Percentiles rank a stretch among this genome's conserved stretches.
These are phyloP conservation scores for Geothlypis trichas DNA, from an alignment of 2,113 vertebrate genomes.

Conservation along the genomic window DNA sequence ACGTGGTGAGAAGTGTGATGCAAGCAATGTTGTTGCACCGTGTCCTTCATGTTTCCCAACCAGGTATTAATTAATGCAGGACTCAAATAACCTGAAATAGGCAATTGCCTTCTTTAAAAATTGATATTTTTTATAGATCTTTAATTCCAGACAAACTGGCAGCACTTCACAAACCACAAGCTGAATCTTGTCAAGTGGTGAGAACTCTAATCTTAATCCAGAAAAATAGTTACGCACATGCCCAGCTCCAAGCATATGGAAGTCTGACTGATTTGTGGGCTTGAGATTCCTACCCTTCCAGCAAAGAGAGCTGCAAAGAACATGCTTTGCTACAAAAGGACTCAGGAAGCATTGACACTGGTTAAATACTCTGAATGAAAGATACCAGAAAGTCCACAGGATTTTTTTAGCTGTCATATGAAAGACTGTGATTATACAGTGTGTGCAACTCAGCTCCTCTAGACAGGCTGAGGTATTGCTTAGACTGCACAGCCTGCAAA, in stretches of 20 bases:
- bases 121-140: not conserved
- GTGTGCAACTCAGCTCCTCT: not conserved
- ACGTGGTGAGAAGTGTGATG: not conserved
- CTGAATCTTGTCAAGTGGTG: constrained; percentile 7
- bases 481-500: not conserved
- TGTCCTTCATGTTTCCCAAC: not conserved
- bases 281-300: not conserved
- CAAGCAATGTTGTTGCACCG: not conserved
- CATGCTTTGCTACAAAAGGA: not conserved
- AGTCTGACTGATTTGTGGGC: not conserved
- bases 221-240: not conserved
- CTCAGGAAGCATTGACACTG: not conserved
- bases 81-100: not conserved
- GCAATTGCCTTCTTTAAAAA: not conserved
- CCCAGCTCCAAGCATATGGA: not conserved
- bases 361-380: not conserved
- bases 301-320: not conserved
- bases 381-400: not conserved
- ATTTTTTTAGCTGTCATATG: not conserved
- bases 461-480: not conserved
- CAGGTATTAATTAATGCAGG: not conserved
- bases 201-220: constrained; percentile 29
- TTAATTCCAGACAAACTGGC: constrained; percentile 10
- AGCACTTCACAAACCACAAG: constrained; percentile 3
- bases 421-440: not conserved